phyloP scores from a whole-genome alignment of 1,140 invertebrate genomes.

The Lepidurus apus region DNA sequence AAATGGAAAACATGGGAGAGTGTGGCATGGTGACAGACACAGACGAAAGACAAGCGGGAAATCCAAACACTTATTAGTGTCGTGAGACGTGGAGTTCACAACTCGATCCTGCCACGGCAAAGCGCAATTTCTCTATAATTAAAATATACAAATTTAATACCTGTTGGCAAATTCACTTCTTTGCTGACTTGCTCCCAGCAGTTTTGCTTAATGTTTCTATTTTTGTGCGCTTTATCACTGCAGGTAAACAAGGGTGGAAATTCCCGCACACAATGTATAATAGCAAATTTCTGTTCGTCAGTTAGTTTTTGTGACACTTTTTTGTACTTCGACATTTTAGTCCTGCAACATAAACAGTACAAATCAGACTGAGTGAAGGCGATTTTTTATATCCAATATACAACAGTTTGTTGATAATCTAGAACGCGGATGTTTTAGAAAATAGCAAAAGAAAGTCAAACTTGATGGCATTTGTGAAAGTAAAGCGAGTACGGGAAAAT shows the following conservation, averaged over 20 bases:
- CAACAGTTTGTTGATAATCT: neutral
- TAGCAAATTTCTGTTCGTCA: neutral
- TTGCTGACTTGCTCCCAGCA: no score
- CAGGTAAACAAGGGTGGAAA: conserved; percentile 5
- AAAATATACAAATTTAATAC: no score
- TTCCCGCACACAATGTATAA: neutral
- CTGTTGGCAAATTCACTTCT: no score
- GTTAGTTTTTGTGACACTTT: conserved; percentile 6
- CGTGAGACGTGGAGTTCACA: no score
- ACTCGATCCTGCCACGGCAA: no score
- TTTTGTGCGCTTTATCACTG: neutral
- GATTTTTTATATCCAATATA: neutral
- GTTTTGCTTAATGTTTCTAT: neutral
- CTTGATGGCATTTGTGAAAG: neutral
- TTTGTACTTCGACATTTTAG: neutral
- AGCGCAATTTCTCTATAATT: no score
- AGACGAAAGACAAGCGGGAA: no score
- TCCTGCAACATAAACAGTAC: neutral
- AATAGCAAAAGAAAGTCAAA: neutral
- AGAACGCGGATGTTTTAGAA: neutral
- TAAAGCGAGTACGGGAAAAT: neutral
- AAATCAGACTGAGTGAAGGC: neutral
- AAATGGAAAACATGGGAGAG: no score
- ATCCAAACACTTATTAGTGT: no score
- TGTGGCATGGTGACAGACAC: no score